phyloP scores from a whole-genome alignment of 2,797 vertebrate genomes.

The Hyperoplus lanceolatus region DNA sequence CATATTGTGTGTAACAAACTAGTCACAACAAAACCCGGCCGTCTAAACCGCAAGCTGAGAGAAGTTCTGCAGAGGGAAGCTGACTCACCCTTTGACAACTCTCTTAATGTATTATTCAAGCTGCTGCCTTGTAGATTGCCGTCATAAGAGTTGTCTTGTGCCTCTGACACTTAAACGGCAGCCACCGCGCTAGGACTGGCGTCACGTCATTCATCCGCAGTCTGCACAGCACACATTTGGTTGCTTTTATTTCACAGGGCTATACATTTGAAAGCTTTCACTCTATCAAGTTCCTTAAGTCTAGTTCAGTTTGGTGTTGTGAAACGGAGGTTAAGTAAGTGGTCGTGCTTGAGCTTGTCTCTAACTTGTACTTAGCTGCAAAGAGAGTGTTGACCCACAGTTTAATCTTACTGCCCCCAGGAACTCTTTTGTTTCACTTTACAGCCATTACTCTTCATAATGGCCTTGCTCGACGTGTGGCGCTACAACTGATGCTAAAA shows the following conservation, averaged over 20 bases:
- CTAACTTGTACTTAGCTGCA: conserved; percentile 8
- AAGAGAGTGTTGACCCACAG: conserved; percentile 53
- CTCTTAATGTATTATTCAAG: conserved; percentile 10
- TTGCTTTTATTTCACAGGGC: background rate
- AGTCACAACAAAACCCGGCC: conserved; percentile 34
- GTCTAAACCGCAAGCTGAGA: conserved; percentile 37
- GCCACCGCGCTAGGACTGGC: background rate
- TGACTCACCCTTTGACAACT: conserved; percentile 29
- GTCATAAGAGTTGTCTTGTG: conserved; percentile 12
- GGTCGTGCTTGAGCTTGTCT: conserved; percentile 50
- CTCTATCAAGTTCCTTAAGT: background rate
- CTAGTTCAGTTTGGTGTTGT: conserved; percentile 15
- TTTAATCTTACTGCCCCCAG: conserved; percentile 41
- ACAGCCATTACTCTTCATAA: conserved; percentile 12
- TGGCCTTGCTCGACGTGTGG: background rate
- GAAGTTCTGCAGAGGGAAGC: conserved; percentile 4
- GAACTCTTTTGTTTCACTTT: conserved; percentile 44
- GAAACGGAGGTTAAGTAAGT: conserved; percentile 46
- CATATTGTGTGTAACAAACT: conserved; percentile 11
- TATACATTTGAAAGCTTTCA: background rate
- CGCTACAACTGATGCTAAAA: background rate
- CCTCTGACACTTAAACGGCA: background rate
- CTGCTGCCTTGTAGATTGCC: background rate
- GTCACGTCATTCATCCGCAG: background rate
- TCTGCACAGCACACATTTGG: background rate